Evolutionary conservation across 2,888 invertebrate species (phyloP).

Genomic region (Bembecia ichneumoniformis): DNA sequence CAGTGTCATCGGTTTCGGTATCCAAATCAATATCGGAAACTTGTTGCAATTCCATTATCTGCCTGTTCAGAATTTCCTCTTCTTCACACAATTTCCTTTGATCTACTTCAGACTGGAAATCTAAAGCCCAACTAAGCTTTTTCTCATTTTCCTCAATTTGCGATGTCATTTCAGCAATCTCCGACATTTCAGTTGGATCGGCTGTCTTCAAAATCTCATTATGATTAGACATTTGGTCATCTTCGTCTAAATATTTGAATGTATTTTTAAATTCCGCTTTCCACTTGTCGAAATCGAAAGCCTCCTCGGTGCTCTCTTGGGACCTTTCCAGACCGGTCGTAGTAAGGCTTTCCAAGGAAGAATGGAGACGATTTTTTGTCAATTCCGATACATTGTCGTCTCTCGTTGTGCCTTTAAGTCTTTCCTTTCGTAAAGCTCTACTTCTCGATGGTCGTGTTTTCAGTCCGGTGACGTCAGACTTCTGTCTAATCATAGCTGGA

Average conservation of each 20-base stretch:
- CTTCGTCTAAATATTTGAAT: slow-evolving; percentile 57
- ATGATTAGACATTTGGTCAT: slow-evolving; percentile 52
- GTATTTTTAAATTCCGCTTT: slow-evolving; percentile 54
- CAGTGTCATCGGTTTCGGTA: slow-evolving; percentile 86
- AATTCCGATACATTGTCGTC: slow-evolving; percentile 34
- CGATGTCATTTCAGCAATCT: slow-evolving; percentile 66
- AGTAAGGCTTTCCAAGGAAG: slow-evolving; percentile 57
- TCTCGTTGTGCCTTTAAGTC: slow-evolving; percentile 31
- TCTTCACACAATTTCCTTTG: slow-evolving; percentile 82
- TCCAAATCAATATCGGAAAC: slow-evolving; percentile 83
- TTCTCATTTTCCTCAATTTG: slow-evolving; percentile 69
- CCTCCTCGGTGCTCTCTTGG: slow-evolving; percentile 54
- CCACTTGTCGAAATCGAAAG: slow-evolving; percentile 64
- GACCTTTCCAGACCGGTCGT: slow-evolving; percentile 48
- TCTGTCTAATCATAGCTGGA: slow-evolving; percentile 65
- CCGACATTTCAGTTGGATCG: slow-evolving; percentile 64
- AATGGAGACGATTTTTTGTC: slow-evolving; percentile 55
- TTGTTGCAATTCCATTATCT: slow-evolving; percentile 81
- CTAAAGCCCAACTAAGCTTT: slow-evolving; percentile 73
- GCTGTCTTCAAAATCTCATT: slow-evolving; percentile 54
- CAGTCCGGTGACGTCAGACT: slow-evolving; percentile 75
- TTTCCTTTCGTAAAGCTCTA: slow-evolving; percentile 46
- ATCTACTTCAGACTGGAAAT: slow-evolving; percentile 80
- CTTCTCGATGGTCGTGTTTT: slow-evolving; percentile 54
- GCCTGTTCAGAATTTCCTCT: slow-evolving; percentile 81